phyloP scores from a whole-genome alignment of 1,140 invertebrate genomes.

The Zaprionus vittiger region DNA sequence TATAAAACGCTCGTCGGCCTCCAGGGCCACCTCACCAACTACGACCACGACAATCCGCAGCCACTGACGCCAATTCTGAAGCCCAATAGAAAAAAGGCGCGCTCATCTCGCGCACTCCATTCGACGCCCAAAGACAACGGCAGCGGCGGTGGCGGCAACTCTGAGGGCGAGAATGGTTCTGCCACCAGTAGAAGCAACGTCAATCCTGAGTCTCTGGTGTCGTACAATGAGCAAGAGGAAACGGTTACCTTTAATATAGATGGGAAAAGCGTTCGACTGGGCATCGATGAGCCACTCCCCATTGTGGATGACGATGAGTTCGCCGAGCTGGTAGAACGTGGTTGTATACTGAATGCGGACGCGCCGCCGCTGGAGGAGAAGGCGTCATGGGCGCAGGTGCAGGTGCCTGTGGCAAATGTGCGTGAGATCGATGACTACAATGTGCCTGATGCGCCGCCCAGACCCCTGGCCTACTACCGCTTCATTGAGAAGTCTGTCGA shows the following conservation, averaged over 20 bases:
- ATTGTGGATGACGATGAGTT: slow-evolving; percentile 88
- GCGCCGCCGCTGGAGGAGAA: slow-evolving; percentile 86
- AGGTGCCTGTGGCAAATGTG: slow-evolving; percentile 93
- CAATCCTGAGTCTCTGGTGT: slow-evolving; percentile 84
- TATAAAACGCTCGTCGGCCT: slow-evolving; percentile 94
- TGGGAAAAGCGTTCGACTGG: slow-evolving; percentile 87
- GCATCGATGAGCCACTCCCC: slow-evolving; percentile 87
- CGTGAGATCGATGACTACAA: slow-evolving; percentile 91
- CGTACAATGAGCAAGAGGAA: slow-evolving; percentile 87
- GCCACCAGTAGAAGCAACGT: slow-evolving; percentile 34
- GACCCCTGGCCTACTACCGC: slow-evolving; percentile 92
- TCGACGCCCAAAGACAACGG: slow-evolving; percentile 71
- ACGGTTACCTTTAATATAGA: slow-evolving; percentile 94
- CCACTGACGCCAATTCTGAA: slow-evolving; percentile 84
- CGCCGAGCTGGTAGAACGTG: slow-evolving; percentile 84
- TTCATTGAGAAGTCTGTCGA: slow-evolving; percentile 98
- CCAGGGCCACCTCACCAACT: slow-evolving; percentile 93
- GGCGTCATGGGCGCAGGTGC: slow-evolving; percentile 85
- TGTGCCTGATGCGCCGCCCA: slow-evolving; percentile 91
- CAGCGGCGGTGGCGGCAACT: slow-evolving; percentile 60
- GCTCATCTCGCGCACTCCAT: slow-evolving; percentile 70
- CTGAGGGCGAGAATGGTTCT: slow-evolving; percentile 56
- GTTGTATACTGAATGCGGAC: slow-evolving; percentile 85
- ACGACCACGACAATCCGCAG: slow-evolving; percentile 90
- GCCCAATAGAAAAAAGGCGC: slow-evolving; percentile 86